Evolutionary conservation across 1,140 invertebrate species (phyloP).

Genomic region (Platyura marginata): DNA sequence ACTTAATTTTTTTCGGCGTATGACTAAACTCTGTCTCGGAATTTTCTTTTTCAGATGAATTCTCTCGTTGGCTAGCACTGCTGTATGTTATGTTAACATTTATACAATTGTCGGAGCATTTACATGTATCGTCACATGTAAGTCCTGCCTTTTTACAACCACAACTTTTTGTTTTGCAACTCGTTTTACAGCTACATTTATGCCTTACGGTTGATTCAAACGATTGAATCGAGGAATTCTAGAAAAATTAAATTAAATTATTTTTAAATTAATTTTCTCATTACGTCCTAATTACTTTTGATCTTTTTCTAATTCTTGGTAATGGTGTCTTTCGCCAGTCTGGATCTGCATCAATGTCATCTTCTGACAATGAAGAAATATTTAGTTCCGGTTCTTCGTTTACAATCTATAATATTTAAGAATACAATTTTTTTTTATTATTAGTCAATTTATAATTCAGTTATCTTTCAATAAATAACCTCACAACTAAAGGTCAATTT

Average conservation of each 20-base stretch:
- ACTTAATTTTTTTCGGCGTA: too few relatives aligned
- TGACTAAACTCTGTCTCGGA: too few relatives aligned
- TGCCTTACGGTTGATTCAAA: slow-evolving; percentile 16
- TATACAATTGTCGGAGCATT: slow-evolving; percentile 21
- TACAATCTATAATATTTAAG: slow-evolving; percentile 14
- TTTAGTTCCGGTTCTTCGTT: too few relatives aligned
- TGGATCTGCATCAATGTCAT: slow-evolving; percentile 37
- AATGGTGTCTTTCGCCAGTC: slow-evolving; percentile 47
- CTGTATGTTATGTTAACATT: background rate
- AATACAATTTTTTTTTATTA: slow-evolving; percentile 3
- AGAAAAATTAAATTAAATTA: slow-evolving; percentile 4
- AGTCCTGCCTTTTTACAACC: slow-evolving; percentile 30
- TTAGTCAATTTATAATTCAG: background rate
- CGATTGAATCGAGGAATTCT: slow-evolving; percentile 3
- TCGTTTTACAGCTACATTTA: slow-evolving; percentile 39
- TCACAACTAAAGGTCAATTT: background rate
- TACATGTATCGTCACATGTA: slow-evolving; percentile 28
- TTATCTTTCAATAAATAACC: background rate
- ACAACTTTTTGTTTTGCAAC: slow-evolving; percentile 34
- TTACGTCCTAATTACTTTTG: slow-evolving; percentile 16
- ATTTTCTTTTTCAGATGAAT: too few relatives aligned
- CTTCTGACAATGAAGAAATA: too few relatives aligned
- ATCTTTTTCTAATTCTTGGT: too few relatives aligned
- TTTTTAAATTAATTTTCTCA: slow-evolving; percentile 9
- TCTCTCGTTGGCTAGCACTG: too few relatives aligned